Evolutionary conservation across 2,888 invertebrate genomes (phyloP).

Genomic region (Drosophila multiciliata): DNA sequence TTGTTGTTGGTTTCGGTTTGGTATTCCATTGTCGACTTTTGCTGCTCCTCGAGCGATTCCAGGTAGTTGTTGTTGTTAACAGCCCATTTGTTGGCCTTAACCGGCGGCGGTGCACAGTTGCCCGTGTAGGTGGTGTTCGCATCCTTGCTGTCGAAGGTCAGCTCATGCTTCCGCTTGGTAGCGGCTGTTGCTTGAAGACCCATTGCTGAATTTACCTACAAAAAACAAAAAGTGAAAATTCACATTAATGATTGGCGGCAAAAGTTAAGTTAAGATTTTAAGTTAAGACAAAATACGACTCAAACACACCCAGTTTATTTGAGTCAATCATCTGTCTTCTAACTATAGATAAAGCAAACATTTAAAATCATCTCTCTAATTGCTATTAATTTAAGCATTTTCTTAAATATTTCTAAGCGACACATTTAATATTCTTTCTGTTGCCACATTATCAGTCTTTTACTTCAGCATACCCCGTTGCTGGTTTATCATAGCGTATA

Average conservation of each 20-base stretch:
- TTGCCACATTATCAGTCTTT: neutral
- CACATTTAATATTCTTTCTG: neutral
- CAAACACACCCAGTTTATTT: conserved; percentile 1
- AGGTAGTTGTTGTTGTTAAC: conserved; percentile 83
- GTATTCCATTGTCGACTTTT: conserved; percentile 39
- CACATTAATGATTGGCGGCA: conserved; percentile 44
- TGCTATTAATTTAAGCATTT: neutral
- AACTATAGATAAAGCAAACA: neutral
- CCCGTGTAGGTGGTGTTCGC: conserved; percentile 85
- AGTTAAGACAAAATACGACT: no score
- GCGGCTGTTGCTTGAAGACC: conserved; percentile 90
- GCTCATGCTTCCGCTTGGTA: conserved; percentile 89
- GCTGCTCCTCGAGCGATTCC: conserved; percentile 78
- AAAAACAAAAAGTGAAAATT: conserved; percentile 26
- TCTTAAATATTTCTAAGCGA: neutral
- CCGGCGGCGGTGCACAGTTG: conserved; percentile 86
- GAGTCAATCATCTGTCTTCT: neutral
- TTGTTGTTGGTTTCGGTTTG: conserved; percentile 62
- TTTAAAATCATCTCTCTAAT: neutral
- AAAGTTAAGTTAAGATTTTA: conserved; percentile 13
- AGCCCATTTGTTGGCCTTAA: conserved; percentile 87
- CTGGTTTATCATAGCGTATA: conserved; percentile 2
- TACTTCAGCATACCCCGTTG: conserved; percentile 16
- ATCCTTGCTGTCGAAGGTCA: conserved; percentile 85
- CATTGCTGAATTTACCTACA: conserved; percentile 88